phyloP scores from a whole-genome alignment of 2,888 invertebrate species.

The Heliconius charithonia region DNA sequence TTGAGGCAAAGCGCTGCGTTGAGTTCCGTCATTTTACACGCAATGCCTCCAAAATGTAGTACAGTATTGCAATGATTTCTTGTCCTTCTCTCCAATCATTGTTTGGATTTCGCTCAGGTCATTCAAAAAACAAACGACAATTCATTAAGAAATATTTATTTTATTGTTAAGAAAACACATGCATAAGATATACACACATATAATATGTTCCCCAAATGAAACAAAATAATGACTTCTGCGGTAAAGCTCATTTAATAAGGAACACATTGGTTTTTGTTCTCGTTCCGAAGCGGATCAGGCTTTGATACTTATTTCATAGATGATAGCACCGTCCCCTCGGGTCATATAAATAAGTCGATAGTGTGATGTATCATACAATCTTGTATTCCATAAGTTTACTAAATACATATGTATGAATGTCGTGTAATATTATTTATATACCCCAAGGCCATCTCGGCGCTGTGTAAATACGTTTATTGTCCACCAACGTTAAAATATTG shows the following conservation, averaged over 20 bases:
- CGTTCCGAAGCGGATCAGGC: neutral
- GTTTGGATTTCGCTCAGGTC: no score
- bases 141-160: no score
- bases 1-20: no score
- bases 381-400: neutral
- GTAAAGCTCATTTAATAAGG: slow-evolving; percentile 26
- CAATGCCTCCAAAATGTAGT: no score
- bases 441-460: neutral
- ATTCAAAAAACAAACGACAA: no score
- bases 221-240: slow-evolving; percentile 31
- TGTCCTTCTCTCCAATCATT: no score
- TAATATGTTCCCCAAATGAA: slow-evolving; percentile 11
- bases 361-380: slow-evolving; percentile 33
- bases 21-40: no score
- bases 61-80: no score
- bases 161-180: neutral
- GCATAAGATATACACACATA: neutral
- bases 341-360: slow-evolving; percentile 43
- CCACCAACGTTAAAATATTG: no score
- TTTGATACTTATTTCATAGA: slow-evolving; percentile 35
- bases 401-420: no score
- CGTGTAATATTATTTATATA: neutral
- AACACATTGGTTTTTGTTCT: slow-evolving; percentile 28
- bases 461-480: neutral
- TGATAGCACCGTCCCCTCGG: slow-evolving; percentile 33